Conservation (phyloP, 2,888 invertebrate genomes). For the Tenthredo livida region DNA sequence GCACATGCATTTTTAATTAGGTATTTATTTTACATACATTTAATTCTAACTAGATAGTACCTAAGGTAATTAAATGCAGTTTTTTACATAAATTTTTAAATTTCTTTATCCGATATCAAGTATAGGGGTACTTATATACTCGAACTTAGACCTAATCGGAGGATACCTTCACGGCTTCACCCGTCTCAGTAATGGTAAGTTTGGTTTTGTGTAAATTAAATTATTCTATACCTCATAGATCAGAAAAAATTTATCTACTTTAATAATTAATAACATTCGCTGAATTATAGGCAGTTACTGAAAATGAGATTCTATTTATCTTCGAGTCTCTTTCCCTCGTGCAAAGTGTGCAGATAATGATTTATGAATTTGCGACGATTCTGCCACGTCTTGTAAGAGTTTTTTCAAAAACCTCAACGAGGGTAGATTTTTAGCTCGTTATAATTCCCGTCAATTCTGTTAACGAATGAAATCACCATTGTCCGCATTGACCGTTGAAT, state of each 20-base stretch:
- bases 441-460: not conserved
- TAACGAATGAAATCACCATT: not conserved
- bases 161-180: not conserved
- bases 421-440: not conserved
- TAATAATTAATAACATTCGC: not conserved
- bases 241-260: not conserved
- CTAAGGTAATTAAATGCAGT: not conserved
- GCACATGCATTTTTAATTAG: constrained; percentile 53
- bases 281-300: not conserved
- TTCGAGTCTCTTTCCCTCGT: not conserved
- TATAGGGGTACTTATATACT: not conserved
- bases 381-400: too few species aligned
- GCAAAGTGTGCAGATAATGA: not conserved
- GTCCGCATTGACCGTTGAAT: constrained; percentile 12
- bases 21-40: not conserved
- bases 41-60: not conserved
- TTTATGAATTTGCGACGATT: not conserved
- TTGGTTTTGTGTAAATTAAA: not conserved
- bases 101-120: not conserved
- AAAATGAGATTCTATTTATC: not conserved
- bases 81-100: not conserved
- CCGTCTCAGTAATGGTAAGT: not conserved
- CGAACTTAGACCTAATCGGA: not conserved
- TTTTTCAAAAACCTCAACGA: not conserved
- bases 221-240: not conserved